Evolutionary conservation across 1,140 invertebrate genomes (phyloP).

Genomic region (Drosophila ficusphila): DNA sequence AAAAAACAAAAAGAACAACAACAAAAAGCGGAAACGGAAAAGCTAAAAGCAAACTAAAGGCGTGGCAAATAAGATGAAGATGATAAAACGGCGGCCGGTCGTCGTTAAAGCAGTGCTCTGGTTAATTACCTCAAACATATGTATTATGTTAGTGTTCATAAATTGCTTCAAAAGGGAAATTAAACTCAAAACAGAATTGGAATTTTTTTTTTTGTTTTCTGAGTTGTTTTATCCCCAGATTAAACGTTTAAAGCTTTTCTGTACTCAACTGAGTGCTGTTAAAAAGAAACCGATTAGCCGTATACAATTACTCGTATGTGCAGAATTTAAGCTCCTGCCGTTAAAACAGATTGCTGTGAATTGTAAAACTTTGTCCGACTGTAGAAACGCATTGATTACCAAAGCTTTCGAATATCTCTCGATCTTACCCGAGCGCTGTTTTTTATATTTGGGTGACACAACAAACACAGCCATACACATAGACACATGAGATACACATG

Average conservation of each 20-base stretch:
- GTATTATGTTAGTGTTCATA: too few relatives aligned
- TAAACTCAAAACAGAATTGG: too few relatives aligned
- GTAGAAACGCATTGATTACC: not conserved
- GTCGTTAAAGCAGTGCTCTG: conserved; percentile 39
- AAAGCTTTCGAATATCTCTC: too few relatives aligned
- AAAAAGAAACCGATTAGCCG: too few relatives aligned
- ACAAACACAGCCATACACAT: conserved; percentile 39
- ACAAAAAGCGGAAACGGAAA: conserved; percentile 22
- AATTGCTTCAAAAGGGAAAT: too few relatives aligned
- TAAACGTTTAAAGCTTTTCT: too few relatives aligned
- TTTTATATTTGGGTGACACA: conserved; percentile 28
- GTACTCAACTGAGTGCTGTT: too few relatives aligned
- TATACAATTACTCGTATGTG: too few relatives aligned
- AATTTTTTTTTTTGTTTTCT: too few relatives aligned
- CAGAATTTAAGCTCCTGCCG: too few relatives aligned
- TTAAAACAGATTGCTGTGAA: not conserved
- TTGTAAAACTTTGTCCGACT: not conserved
- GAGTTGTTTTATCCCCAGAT: too few relatives aligned
- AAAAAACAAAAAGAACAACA: conserved; percentile 27
- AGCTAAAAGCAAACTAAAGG: conserved; percentile 18
- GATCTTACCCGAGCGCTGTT: conserved; percentile 13
- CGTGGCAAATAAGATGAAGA: conserved; percentile 14
- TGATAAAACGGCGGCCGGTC: conserved; percentile 21
- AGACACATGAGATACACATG: conserved; percentile 43
- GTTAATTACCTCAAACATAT: too few relatives aligned